Evolutionary conservation across 37 sponge, comb jelly and placozoan species (phyloP).

Genomic region (Beroe ovata): DNA sequence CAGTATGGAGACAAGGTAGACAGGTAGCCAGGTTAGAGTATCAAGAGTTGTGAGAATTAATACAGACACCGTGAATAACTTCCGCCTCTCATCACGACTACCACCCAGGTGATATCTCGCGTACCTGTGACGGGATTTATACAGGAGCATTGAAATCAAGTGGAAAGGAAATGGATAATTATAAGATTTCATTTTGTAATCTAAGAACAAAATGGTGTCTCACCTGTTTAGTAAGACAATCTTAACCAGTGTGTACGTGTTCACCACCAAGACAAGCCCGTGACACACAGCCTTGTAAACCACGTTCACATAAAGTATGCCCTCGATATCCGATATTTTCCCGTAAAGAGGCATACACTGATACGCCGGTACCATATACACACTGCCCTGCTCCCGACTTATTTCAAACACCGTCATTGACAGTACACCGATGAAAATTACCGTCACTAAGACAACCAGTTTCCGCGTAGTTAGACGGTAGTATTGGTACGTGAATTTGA

Average conservation of each 20-base stretch:
- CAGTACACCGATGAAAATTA: neutral
- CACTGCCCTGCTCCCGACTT: neutral
- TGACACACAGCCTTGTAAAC: neutral
- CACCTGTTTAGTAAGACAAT: neutral
- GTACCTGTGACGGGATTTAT: neutral
- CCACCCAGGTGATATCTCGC: neutral
- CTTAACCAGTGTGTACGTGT: neutral
- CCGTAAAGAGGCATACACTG: neutral
- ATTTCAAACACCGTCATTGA: neutral
- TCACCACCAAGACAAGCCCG: neutral
- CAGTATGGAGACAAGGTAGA: neutral
- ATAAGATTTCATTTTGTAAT: too few relatives aligned
- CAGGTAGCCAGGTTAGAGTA: neutral
- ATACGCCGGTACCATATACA: neutral
- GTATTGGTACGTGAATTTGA: conserved; percentile 12
- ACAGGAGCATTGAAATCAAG: too few relatives aligned
- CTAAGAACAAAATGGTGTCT: too few relatives aligned
- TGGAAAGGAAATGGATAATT: too few relatives aligned
- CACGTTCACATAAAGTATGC: neutral
- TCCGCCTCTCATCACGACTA: neutral
- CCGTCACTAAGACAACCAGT: neutral
- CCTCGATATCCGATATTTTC: neutral
- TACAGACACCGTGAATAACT: neutral
- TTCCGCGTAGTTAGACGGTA: neutral
- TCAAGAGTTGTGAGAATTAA: neutral